Conservation (phyloP, 2,113 vertebrate species). For the Ceyx cyanopectus region DNA sequence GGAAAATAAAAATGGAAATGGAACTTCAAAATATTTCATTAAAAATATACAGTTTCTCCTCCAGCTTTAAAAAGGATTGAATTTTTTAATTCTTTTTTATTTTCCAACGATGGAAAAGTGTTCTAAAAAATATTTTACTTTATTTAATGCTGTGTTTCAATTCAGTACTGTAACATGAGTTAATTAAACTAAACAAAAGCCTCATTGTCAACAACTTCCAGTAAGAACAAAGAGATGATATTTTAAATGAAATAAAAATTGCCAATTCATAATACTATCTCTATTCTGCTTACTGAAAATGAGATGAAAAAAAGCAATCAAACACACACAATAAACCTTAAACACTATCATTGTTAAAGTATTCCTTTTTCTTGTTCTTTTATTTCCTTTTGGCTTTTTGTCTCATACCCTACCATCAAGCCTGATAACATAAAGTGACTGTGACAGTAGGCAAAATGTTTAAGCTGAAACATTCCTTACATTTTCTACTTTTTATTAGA, state of each 20-base stretch:
- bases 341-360: constrained; percentile 33
- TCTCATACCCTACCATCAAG: constrained; percentile 33
- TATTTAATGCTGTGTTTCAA: neutral
- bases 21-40: constrained; percentile 12
- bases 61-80: neutral
- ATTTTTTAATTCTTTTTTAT: constrained; percentile 11
- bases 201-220: constrained; percentile 42
- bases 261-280: constrained; percentile 19
- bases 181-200: constrained; percentile 54
- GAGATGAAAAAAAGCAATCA: constrained; percentile 52
- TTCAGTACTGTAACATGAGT: constrained; percentile 23
- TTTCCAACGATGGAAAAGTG: neutral
- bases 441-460: constrained; percentile 52
- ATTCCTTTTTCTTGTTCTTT: neutral
- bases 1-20: constrained; percentile 29
- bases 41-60: constrained; percentile 35
- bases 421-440: constrained; percentile 65
- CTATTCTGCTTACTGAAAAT: constrained; percentile 28
- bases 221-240: constrained; percentile 33
- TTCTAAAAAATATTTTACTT: constrained; percentile 14
- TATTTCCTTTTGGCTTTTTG: neutral
- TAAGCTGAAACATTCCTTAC: constrained; percentile 44
- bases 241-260: constrained; percentile 52
- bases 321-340: constrained; percentile 14
- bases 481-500: constrained; percentile 69